Conservation (phyloP, 2,888 invertebrate species). For the Hermaeophaga mercurialis region DNA sequence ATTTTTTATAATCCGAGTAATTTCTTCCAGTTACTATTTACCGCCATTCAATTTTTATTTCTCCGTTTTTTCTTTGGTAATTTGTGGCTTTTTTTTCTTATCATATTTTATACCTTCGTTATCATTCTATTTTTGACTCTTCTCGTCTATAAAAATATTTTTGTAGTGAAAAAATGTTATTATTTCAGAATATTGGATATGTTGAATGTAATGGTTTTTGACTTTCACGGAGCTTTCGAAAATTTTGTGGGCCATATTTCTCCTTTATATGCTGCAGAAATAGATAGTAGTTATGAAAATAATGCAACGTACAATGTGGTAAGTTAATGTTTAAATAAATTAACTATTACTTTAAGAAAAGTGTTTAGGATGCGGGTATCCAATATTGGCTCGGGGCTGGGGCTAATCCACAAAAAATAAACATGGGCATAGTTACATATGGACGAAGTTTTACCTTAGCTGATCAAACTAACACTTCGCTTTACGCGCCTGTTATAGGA, state of each 20-base stretch:
- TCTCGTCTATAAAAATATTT: neutral
- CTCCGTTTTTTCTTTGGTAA: no score
- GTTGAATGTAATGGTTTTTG: conserved; percentile 60
- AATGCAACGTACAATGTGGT: conserved; percentile 38
- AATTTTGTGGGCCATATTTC: conserved; percentile 67
- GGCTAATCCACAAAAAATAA: conserved; percentile 66
- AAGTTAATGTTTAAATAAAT: conserved; percentile 21
- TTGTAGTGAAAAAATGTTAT: neutral
- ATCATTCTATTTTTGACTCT: neutral
- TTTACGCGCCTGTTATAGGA: conserved; percentile 65
- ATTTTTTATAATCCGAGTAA: no score
- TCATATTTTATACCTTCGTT: neutral
- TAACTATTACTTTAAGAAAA: no score
- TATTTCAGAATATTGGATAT: conserved; percentile 42
- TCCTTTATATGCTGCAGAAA: conserved; percentile 62
- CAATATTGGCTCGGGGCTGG: conserved; percentile 63
- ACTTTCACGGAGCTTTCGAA: conserved; percentile 73
- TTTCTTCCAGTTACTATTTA: no score
- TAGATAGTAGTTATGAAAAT: conserved; percentile 48
- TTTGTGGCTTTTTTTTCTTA: neutral
- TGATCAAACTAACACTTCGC: conserved; percentile 54
- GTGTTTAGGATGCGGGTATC: conserved; percentile 58
- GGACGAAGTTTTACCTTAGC: conserved; percentile 71
- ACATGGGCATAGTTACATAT: conserved; percentile 73
- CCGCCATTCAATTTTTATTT: no score